These are phyloP conservation scores for Neelides sp. DNA, from an alignment of 1,140 invertebrate genomes.

Conservation along the genomic window DNA sequence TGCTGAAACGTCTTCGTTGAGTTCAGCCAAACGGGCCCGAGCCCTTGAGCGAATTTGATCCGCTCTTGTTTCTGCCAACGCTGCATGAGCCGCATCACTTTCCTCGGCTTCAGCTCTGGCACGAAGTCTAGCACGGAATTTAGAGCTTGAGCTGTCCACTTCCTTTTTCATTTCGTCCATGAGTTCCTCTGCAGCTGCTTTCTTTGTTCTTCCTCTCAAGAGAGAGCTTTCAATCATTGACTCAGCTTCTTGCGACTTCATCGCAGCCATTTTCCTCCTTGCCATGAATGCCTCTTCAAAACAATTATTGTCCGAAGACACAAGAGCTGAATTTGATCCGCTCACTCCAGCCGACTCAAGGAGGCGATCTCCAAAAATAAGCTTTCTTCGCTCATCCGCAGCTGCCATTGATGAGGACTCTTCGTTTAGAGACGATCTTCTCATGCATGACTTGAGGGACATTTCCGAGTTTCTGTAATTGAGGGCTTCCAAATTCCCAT, in stretches of 20 bases:
- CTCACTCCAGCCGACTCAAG: constrained; percentile 19
- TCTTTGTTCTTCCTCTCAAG: constrained; percentile 4
- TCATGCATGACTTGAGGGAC: background rate
- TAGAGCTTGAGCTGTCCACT: constrained; percentile 7
- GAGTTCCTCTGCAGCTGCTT: constrained; percentile 12
- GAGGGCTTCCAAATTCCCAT: constrained; percentile 8
- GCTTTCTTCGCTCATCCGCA: background rate
- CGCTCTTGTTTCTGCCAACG: background rate
- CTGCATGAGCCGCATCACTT: constrained; percentile 3
- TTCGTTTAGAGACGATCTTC: background rate
- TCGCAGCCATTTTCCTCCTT: background rate
- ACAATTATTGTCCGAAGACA: constrained; percentile 5
- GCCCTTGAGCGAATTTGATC: constrained; percentile 18
- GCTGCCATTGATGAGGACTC: constrained; percentile 1
- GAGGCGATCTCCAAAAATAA: constrained; percentile 18
- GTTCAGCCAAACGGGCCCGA: constrained; percentile 16
- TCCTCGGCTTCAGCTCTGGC: constrained; percentile 10
- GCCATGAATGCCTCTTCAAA: constrained; percentile 13
- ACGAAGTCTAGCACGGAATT: constrained; percentile 17
- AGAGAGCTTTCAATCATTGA: constrained; percentile 19
- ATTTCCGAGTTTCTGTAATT: background rate
- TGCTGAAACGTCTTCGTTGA: constrained; percentile 16
- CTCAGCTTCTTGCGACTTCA: constrained; percentile 11
- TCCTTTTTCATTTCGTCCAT: constrained; percentile 20
- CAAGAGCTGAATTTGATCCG: background rate